A percentile compares a stretch with the other conserved stretches of the same genome.
phyloP scores from a whole-genome alignment of 2,888 invertebrate species.

The Dolomedes plantarius region DNA sequence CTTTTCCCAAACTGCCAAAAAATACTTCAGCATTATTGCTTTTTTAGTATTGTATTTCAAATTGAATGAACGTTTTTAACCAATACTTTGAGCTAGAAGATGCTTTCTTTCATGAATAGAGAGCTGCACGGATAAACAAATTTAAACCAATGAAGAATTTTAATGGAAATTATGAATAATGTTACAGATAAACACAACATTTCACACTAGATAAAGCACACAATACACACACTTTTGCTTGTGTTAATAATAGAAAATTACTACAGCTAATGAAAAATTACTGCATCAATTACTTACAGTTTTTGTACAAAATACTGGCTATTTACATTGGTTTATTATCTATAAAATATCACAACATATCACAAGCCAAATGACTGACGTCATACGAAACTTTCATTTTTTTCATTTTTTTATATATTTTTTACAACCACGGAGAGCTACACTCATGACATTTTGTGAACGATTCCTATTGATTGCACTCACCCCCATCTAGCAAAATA shows the following conservation, averaged over 20 bases:
- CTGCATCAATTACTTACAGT: constrained; percentile 38
- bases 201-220: constrained; percentile 28
- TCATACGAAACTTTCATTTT: constrained; percentile 42
- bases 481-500: constrained; percentile 70
- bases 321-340: constrained; percentile 55
- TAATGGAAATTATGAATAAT: too few species aligned
- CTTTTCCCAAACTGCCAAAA: not conserved
- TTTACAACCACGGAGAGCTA: constrained; percentile 8
- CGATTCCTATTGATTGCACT: constrained; percentile 69
- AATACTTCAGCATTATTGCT: not conserved
- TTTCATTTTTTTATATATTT: not conserved
- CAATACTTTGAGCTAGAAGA: not conserved
- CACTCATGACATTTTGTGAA: constrained; percentile 61
- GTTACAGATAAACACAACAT: too few species aligned
- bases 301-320: constrained; percentile 42
- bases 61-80: not conserved
- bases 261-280: constrained; percentile 21
- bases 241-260: constrained; percentile 31
- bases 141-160: too few species aligned
- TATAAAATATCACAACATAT: constrained; percentile 72
- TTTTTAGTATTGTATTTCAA: not conserved
- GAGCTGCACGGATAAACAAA: too few species aligned
- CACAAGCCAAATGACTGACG: constrained; percentile 69
- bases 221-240: constrained; percentile 20
- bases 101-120: too few species aligned